Evolutionary conservation across 2,113 vertebrate species (phyloP).

Genomic region (Toxotes jaculatrix): DNA sequence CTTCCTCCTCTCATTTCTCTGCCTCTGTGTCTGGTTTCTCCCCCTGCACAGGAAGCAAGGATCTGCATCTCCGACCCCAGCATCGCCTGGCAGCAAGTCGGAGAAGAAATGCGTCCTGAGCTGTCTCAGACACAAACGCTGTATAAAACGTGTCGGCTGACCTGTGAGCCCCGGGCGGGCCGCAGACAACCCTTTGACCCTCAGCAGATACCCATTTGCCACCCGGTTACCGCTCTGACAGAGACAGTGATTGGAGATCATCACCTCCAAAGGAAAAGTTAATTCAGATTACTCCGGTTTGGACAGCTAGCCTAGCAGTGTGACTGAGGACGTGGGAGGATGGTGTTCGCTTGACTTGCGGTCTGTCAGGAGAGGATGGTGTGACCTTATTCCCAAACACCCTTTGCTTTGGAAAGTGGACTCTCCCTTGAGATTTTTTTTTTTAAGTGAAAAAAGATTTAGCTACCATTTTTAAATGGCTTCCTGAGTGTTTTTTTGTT

Average conservation of each 20-base stretch:
- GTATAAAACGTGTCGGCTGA: slow-evolving; percentile 80
- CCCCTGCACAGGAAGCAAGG: slow-evolving; percentile 77
- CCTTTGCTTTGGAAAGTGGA: slow-evolving; percentile 7
- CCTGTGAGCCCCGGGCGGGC: neutral
- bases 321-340: slow-evolving; percentile 19
- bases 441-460: neutral
- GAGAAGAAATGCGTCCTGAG: slow-evolving; percentile 77
- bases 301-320: neutral
- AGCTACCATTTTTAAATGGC: neutral
- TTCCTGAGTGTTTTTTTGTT: neutral
- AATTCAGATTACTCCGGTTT: slow-evolving; percentile 7
- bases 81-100: slow-evolving; percentile 56
- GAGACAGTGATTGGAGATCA: slow-evolving; percentile 11
- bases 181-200: neutral
- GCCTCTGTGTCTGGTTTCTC: slow-evolving; percentile 55
- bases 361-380: slow-evolving; percentile 14
- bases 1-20: slow-evolving; percentile 64
- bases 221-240: neutral
- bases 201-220: slow-evolving; percentile 13
- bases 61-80: slow-evolving; percentile 43
- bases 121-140: slow-evolving; percentile 77
- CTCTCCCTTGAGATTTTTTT: neutral
- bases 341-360: neutral
- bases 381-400: neutral
- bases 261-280: neutral